Conservation (phyloP, 2,888 invertebrate genomes). For the Nyleta sp. region DNA sequence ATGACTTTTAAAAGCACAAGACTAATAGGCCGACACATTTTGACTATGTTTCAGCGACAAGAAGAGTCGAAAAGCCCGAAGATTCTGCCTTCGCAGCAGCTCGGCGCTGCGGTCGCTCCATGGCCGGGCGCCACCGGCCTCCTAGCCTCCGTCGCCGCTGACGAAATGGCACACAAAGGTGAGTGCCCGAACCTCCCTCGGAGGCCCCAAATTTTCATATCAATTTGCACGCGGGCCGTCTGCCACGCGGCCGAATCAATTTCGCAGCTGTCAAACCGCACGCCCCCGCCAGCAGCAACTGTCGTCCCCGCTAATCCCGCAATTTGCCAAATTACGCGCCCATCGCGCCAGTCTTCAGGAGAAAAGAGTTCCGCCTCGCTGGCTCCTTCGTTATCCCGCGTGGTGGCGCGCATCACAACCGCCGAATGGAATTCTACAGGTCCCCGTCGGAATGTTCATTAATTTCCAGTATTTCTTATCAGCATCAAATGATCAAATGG, state of each 20-base stretch:
- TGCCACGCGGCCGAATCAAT: slow-evolving; percentile 19
- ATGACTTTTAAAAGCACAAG: too few species aligned
- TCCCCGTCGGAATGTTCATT: slow-evolving; percentile 9
- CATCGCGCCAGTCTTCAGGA: slow-evolving; percentile 16
- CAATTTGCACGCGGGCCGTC: background rate
- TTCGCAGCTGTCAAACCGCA: slow-evolving; percentile 17
- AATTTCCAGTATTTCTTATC: too few species aligned
- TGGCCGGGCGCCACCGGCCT: slow-evolving; percentile 89
- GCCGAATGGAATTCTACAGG: slow-evolving; percentile 25
- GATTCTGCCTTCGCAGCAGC: slow-evolving; percentile 92
- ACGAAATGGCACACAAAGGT: slow-evolving; percentile 95
- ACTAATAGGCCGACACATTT: too few species aligned
- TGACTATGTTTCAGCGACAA: slow-evolving; percentile 74
- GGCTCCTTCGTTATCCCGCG: slow-evolving; percentile 43
- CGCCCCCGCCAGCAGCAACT: slow-evolving; percentile 5
- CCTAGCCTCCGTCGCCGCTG: slow-evolving; percentile 86
- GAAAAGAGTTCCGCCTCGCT: slow-evolving; percentile 36
- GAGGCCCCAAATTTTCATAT: slow-evolving; percentile 18
- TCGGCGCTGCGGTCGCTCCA: slow-evolving; percentile 90
- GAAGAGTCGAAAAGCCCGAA: slow-evolving; percentile 81
- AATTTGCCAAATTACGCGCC: slow-evolving; percentile 44
- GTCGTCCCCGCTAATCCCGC: slow-evolving; percentile 35
- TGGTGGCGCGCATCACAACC: slow-evolving; percentile 46
- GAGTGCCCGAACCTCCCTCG: slow-evolving; percentile 79
- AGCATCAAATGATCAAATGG: too few species aligned